Conservation (phyloP, 2,113 vertebrate species). For the Phylloscopus trochiloides region DNA sequence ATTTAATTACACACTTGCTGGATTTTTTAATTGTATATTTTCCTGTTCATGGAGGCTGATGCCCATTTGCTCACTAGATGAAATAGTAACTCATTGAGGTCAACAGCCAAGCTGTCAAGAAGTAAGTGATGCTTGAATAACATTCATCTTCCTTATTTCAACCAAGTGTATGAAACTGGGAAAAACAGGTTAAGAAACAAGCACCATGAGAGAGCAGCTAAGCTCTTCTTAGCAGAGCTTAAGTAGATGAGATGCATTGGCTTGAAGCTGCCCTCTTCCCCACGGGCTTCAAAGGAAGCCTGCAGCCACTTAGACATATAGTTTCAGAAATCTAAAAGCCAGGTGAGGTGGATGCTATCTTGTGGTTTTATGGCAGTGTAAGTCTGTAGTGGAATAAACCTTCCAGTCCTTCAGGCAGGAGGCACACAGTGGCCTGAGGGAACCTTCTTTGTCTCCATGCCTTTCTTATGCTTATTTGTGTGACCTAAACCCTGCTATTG, state of each 20-base stretch:
- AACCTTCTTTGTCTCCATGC: neutral
- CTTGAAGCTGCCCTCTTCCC: neutral
- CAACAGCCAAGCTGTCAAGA: neutral
- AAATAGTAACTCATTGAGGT: neutral
- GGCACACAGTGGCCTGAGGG: neutral
- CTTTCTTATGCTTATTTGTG: neutral
- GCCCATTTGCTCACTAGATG: neutral
- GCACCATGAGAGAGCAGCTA: neutral
- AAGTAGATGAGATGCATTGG: neutral
- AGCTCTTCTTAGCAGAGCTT: neutral
- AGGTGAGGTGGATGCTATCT: neutral
- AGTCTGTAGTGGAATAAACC: neutral
- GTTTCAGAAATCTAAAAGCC: neutral
- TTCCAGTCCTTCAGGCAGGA: neutral
- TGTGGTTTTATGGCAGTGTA: neutral
- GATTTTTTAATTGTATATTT: neutral
- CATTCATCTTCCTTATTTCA: neutral
- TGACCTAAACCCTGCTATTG: neutral
- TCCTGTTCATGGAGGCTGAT: neutral
- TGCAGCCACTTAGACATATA: neutral
- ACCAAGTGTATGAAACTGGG: neutral
- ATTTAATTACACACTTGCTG: neutral
- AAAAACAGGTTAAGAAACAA: neutral
- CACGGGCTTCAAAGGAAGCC: neutral
- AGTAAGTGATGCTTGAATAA: neutral